Conservation (phyloP, 2,888 invertebrate species). For the Thyatira batis region DNA sequence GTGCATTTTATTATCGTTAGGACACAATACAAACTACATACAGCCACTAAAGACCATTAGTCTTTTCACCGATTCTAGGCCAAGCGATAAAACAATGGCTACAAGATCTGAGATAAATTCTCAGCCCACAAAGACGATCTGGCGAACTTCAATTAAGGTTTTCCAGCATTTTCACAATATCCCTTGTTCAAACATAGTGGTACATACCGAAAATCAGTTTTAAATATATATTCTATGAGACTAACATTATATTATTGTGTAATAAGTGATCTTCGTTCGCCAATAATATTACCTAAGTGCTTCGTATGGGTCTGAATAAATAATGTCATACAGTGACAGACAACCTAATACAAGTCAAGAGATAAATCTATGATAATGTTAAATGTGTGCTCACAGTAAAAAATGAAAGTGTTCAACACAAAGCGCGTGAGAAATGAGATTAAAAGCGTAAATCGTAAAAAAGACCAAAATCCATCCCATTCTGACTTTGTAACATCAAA, state of each 20-base stretch:
- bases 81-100: conserved; percentile 31
- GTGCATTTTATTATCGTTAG: neutral
- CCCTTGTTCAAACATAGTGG: neutral
- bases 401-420: neutral
- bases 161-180: conserved; percentile 16
- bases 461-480: neutral
- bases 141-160: conserved; percentile 30
- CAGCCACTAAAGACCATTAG: conserved; percentile 18
- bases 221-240: no score
- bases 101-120: conserved; percentile 31
- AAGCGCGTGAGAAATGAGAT: neutral
- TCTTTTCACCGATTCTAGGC: conserved; percentile 29
- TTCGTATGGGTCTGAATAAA: neutral
- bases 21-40: conserved; percentile 15
- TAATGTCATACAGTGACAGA: neutral
- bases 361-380: neutral
- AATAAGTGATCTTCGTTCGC: no score
- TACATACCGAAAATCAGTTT: neutral
- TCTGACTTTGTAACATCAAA: conserved; percentile 26
- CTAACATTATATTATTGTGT: no score
- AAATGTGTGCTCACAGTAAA: no score
- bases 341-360: neutral
- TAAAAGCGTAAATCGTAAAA: neutral
- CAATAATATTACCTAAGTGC: neutral
- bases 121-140: conserved; percentile 16